Evolutionary conservation across 2,888 invertebrate species (phyloP), one percentile per base, ranked within the genome.

Genomic region (Bunonema sp.): DNA sequence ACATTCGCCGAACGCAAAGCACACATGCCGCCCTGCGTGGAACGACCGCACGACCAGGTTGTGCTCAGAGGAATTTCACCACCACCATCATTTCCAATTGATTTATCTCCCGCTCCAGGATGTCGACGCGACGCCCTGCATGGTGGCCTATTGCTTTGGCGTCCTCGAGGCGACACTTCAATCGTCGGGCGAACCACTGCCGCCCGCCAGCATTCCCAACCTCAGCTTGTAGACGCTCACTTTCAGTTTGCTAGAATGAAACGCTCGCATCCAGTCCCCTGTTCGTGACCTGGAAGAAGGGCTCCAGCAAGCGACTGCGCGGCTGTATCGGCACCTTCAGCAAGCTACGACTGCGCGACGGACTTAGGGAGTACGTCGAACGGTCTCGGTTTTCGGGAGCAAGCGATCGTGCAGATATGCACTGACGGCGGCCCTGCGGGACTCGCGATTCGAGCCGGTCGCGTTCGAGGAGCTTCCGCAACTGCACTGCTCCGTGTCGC

Each of bases 61-160:
- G n/a, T n/a, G n/a, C n/a, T n/a, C n/a, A n/a, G n/a, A n/a, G n/a
- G n/a, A n/a, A n/a, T n/a, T n/a, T n/a, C n/a, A n/a, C n/a, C n/a
- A n/a, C n/a, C n/a, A n/a, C n/a, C n/a, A n/a, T n/a, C n/a, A n/a
- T n/a, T n/a, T n/a, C n/a, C n/a, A n/a, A n/a, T n/a, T n/a, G n/a
- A n/a, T n/a, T n/a, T n/a, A n/a, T n/a, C n/a, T n/a, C n/a, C n/a
- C n/a, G n/a, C n/a, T n/a, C n/a, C n/a, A n/a, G n/a, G n/a, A n/a
- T n/a, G n/a, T n/a, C n/a, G n/a, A n/a, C n/a, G 85, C 84, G 59
- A 79, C 81, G 71, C 82, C 82, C 51, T 89, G 91, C 72, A 97
- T 97, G 93, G 88, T 88, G 71, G 85, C 83, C 77, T 93, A 84
- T 77, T 97, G 97, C 79, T 97, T 93, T 77, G 93, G 97, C 76